These are phyloP conservation scores for Centrocercus urophasianus DNA, from an alignment of 2,113 vertebrate species.

Conservation along the genomic window DNA sequence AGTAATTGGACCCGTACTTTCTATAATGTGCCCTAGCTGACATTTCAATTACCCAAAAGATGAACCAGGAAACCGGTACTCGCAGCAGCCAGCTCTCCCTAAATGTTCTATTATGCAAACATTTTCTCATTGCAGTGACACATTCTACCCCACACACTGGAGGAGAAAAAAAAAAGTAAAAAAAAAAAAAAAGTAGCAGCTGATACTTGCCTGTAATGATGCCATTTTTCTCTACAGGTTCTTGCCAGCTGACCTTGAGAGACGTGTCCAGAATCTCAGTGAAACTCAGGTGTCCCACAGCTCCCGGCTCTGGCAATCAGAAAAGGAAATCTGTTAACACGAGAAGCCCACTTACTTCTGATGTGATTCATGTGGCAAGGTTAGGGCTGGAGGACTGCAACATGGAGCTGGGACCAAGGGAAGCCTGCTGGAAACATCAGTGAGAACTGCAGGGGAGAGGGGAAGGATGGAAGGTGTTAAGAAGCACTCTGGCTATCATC, in stretches of 20 bases:
- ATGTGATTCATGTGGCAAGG: neutral
- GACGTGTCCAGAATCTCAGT: conserved; percentile 96
- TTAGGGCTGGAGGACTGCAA: neutral
- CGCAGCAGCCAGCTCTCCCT: neutral
- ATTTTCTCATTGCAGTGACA: neutral
- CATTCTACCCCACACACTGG: neutral
- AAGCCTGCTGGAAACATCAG: neutral
- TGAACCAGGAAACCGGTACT: neutral
- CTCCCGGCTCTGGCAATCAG: conserved; percentile 85
- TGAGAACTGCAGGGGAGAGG: neutral
- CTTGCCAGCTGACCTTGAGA: conserved; percentile 94
- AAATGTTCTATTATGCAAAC: neutral
- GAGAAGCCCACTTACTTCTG: neutral
- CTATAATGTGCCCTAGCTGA: neutral
- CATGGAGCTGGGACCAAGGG: neutral
- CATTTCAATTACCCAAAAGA: conserved; percentile 10
- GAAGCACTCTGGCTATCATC: neutral
- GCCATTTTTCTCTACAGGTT: conserved; percentile 93
- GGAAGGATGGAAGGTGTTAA: neutral
- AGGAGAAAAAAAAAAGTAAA: too few relatives aligned
- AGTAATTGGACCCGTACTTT: neutral
- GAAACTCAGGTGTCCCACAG: conserved; percentile 92
- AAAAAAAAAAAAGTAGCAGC: neutral
- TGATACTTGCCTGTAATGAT: conserved; percentile 85
- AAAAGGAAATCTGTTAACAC: conserved; percentile 47